A percentile compares a stretch with the other conserved stretches of the same genome.
Evolutionary conservation across 2,888 invertebrate genomes (phyloP).

Genomic region (Chrysolina haemoptera): DNA sequence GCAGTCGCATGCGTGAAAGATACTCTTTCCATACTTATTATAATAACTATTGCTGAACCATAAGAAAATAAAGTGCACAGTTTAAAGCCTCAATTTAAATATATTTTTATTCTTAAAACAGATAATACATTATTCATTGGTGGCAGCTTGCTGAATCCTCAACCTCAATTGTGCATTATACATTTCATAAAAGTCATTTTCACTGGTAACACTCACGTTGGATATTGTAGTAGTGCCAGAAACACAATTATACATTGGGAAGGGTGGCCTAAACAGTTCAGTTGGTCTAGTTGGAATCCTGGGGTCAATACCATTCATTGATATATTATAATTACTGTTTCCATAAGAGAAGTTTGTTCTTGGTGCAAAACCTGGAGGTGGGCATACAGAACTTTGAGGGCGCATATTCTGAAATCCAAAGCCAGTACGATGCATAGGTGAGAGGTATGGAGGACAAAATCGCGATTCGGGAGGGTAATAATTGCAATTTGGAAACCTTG

Average conservation of each 20-base stretch:
- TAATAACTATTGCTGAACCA: too few species aligned
- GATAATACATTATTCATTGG: neutral
- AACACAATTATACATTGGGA: slow-evolving; percentile 10
- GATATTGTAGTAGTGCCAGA: slow-evolving; percentile 14
- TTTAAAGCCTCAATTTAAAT: too few species aligned
- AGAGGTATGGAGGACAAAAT: neutral
- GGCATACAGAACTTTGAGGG: slow-evolving; percentile 7
- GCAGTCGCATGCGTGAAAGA: too few species aligned
- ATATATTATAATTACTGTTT: neutral
- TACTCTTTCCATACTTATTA: too few species aligned
- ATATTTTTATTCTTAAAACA: too few species aligned
- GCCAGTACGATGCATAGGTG: neutral
- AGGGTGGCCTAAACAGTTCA: neutral
- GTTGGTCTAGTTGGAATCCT: neutral
- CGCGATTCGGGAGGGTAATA: slow-evolving; percentile 2
- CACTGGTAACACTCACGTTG: slow-evolving; percentile 23
- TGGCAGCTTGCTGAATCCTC: neutral
- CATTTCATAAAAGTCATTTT: slow-evolving; percentile 36
- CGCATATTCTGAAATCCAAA: slow-evolving; percentile 18
- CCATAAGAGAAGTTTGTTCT: slow-evolving; percentile 18
- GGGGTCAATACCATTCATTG: neutral
- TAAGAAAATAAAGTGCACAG: too few species aligned
- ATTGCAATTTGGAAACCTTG: slow-evolving; percentile 20
- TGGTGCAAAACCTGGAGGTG: slow-evolving; percentile 30
- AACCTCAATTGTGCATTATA: slow-evolving; percentile 33